A percentile compares a stretch with the other conserved stretches of the same genome.
phyloP scores from a whole-genome alignment of 2,888 invertebrate genomes.

The Marronus borbonicus region DNA sequence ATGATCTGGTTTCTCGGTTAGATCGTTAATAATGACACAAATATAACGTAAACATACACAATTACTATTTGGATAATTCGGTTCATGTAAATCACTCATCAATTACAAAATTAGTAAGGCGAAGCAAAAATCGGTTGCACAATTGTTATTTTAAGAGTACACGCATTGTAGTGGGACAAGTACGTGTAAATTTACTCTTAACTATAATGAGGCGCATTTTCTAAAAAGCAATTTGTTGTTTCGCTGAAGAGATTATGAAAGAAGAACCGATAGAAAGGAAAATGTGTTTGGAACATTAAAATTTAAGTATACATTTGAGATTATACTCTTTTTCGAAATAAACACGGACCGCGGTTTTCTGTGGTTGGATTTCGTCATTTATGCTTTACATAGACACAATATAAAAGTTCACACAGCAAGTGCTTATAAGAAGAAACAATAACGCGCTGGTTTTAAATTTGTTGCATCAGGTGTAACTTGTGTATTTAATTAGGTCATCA shows the following conservation, averaged over 20 bases:
- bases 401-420: too few relatives aligned
- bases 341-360: too few relatives aligned
- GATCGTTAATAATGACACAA: slow-evolving; percentile 9
- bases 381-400: too few relatives aligned
- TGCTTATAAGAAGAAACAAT: too few relatives aligned
- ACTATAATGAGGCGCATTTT: not conserved
- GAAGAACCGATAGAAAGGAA: too few relatives aligned
- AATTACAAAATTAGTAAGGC: not conserved
- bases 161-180: not conserved
- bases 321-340: too few relatives aligned
- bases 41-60: slow-evolving; percentile 5
- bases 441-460: too few relatives aligned
- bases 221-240: not conserved
- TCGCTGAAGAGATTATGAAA: not conserved
- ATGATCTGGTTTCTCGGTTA: slow-evolving; percentile 3
- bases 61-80: slow-evolving; percentile 2
- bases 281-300: too few relatives aligned
- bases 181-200: not conserved
- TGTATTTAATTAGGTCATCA: too few relatives aligned
- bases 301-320: too few relatives aligned
- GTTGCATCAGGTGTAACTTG: too few relatives aligned
- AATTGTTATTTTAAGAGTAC: not conserved
- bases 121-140: not conserved
- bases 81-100: not conserved
- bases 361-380: too few relatives aligned